Percentiles rank a stretch among this genome's conserved stretches.
phyloP scores from a whole-genome alignment of 2,888 invertebrate species.

The Thecophora atra region DNA sequence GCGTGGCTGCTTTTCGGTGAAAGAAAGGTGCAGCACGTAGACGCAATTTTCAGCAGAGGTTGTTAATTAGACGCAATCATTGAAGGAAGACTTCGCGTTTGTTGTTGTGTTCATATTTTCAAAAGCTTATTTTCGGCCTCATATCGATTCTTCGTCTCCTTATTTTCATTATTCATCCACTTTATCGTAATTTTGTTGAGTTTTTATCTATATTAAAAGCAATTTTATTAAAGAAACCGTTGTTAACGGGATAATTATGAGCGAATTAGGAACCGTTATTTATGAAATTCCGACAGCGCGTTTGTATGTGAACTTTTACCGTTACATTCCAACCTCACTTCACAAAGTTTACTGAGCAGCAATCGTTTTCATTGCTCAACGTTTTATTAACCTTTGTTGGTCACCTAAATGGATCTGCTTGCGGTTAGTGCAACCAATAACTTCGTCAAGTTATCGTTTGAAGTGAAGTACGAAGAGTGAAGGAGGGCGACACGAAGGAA shows the following conservation, averaged over 20 bases:
- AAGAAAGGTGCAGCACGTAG: slow-evolving; percentile 56
- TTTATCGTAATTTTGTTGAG: too few species aligned
- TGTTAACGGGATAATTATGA: background rate
- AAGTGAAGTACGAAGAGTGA: too few species aligned
- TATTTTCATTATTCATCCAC: too few species aligned
- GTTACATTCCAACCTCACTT: background rate
- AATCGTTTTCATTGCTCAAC: background rate
- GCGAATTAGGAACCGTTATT: background rate
- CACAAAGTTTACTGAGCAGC: background rate
- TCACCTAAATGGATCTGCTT: slow-evolving; percentile 17
- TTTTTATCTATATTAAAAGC: too few species aligned
- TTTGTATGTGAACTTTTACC: background rate
- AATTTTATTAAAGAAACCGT: background rate
- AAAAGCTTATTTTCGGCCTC: background rate
- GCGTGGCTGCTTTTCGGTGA: background rate
- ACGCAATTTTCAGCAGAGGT: slow-evolving; percentile 52
- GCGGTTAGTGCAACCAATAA: slow-evolving; percentile 17
- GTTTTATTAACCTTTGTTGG: slow-evolving; percentile 16
- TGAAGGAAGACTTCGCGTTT: background rate
- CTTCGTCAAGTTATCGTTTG: background rate
- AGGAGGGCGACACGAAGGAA: too few species aligned
- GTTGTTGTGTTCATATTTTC: background rate
- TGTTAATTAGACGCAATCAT: slow-evolving; percentile 30
- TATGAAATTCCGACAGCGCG: background rate
- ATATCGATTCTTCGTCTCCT: too few species aligned